Percentiles rank a stretch among this genome's conserved stretches.
phyloP scores from a whole-genome alignment of 2,888 invertebrate genomes.

The Branchellion lobata region DNA sequence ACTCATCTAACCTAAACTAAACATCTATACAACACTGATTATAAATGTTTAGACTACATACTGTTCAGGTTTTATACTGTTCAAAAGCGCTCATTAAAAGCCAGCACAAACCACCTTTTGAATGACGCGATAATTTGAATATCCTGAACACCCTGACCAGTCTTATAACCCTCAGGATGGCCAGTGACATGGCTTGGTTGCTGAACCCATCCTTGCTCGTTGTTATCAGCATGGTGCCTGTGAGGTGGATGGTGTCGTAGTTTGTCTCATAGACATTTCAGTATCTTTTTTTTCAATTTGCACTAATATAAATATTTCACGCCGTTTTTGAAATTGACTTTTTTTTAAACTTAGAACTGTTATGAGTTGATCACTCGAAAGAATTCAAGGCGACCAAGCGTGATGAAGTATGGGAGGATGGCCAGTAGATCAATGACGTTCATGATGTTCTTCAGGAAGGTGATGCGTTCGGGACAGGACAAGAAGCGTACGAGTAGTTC shows the following conservation, averaged over 20 bases:
- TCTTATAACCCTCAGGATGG: conserved; percentile 94
- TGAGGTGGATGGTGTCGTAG: not conserved
- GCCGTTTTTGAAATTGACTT: not conserved
- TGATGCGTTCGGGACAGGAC: conserved; percentile 96
- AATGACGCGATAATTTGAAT: conserved; percentile 98
- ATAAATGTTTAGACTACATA: too few relatives aligned
- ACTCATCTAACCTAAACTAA: too few relatives aligned
- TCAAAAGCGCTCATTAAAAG: too few relatives aligned
- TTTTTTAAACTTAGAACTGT: too few relatives aligned
- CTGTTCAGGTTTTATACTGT: too few relatives aligned
- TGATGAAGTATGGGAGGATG: conserved; percentile 99
- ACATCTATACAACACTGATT: too few relatives aligned
- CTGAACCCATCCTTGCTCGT: conserved; percentile 64
- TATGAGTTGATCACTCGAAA: too few relatives aligned
- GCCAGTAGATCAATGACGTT: conserved; percentile 98
- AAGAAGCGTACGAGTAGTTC: conserved; percentile 93
- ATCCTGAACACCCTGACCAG: conserved; percentile 99
- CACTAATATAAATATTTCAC: not conserved
- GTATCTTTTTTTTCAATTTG: not conserved
- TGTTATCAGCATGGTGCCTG: conserved; percentile 89
- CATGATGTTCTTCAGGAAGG: conserved; percentile 99
- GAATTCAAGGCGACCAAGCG: conserved; percentile 77
- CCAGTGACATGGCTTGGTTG: conserved; percentile 67
- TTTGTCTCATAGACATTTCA: not conserved
- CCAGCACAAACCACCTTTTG: too few relatives aligned